Conservation (phyloP, 2,113 vertebrate genomes). For the Suricata suricatta region DNA sequence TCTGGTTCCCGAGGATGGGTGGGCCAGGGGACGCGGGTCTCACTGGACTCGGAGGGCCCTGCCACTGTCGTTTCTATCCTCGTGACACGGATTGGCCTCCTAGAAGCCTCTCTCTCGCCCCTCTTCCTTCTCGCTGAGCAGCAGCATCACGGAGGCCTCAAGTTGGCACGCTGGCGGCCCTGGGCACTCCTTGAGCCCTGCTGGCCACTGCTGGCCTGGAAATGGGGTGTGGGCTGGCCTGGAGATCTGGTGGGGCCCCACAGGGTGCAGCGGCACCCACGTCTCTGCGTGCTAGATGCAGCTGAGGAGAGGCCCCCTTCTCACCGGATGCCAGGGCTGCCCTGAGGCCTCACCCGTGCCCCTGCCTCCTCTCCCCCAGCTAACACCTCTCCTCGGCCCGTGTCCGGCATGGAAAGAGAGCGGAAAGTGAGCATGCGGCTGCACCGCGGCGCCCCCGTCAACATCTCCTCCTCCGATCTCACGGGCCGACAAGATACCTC, state of each 20-base stretch:
- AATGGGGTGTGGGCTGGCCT: no score
- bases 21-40: neutral
- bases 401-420: slow-evolving; percentile 94
- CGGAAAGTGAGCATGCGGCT: slow-evolving; percentile 97
- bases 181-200: neutral
- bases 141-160: neutral
- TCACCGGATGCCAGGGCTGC: neutral
- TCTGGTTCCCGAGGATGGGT: no score
- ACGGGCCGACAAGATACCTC: slow-evolving; percentile 96
- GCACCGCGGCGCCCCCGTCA: slow-evolving; percentile 95
- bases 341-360: neutral
- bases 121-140: neutral
- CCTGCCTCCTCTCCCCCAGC: slow-evolving; percentile 80
- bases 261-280: neutral
- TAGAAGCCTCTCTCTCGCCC: neutral
- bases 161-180: rapidly evolving
- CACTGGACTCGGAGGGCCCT: neutral
- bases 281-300: neutral
- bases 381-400: slow-evolving; percentile 93
- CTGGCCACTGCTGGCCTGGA: neutral
- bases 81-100: rapidly evolving
- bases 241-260: rapidly evolving
- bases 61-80: neutral
- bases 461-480: slow-evolving; percentile 95
- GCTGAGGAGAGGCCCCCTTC: neutral